Percentiles rank a stretch among this genome's conserved stretches.
These are phyloP conservation scores for Melozone crissalis DNA, from an alignment of 2,113 vertebrate species.

Conservation along the genomic window DNA sequence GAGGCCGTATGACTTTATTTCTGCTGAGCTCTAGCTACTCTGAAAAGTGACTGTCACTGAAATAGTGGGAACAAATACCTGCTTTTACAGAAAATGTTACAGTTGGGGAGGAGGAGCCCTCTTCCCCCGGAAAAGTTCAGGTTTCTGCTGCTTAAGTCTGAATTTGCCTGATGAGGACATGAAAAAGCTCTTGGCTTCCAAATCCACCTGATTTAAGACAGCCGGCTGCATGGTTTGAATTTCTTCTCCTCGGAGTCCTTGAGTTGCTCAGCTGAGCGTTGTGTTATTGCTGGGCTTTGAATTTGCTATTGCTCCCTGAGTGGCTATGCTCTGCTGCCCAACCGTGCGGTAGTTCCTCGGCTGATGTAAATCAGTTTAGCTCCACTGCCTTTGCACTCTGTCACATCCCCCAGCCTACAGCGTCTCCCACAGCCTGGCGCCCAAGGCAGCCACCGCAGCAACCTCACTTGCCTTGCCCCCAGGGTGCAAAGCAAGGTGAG, in stretches of 20 bases:
- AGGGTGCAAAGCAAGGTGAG: background rate
- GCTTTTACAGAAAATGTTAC: background rate
- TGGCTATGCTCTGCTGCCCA: constrained; percentile 3
- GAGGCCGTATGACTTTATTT: background rate
- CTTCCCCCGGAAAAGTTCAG: background rate
- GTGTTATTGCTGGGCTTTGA: constrained; percentile 9
- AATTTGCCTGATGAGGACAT: background rate
- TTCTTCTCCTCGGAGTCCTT: background rate
- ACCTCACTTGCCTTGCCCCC: background rate
- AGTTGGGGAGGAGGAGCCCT: background rate
- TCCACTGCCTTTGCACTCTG: background rate
- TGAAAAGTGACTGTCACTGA: background rate
- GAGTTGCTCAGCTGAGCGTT: background rate
- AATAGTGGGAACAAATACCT: background rate
- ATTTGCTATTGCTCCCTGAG: background rate
- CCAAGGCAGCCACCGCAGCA: background rate
- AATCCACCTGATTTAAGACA: background rate
- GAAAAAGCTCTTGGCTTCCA: background rate
- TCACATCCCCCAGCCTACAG: accelerated
- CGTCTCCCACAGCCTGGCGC: accelerated
- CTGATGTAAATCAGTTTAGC: constrained; percentile 10
- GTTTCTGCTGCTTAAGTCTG: background rate
- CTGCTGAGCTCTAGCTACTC: background rate
- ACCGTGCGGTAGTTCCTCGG: background rate
- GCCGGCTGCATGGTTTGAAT: background rate